Evolutionary conservation across 1,140 invertebrate genomes (phyloP).

Genomic region (Phocides pigmalion): DNA sequence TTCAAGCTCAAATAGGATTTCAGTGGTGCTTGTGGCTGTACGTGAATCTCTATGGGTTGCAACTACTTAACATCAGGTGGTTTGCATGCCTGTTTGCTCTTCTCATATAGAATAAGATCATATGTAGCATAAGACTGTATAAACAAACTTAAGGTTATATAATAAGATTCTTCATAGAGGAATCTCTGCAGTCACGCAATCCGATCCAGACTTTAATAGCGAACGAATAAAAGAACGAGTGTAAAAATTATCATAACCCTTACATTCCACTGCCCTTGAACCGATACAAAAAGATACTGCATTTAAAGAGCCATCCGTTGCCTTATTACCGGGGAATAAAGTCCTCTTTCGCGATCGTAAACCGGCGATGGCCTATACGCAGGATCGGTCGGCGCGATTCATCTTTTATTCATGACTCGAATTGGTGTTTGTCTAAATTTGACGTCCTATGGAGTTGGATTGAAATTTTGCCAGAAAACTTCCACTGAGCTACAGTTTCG

Average conservation of each 20-base stretch:
- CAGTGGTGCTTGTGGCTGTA: no score
- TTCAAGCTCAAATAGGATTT: no score
- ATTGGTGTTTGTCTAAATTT: constrained; percentile 40
- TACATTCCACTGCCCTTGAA: constrained; percentile 26
- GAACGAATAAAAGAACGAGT: constrained; percentile 27
- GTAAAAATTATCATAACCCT: constrained; percentile 33
- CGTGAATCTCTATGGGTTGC: no score
- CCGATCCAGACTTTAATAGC: constrained; percentile 20
- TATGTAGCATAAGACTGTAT: no score
- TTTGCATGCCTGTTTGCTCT: no score
- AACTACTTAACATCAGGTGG: no score
- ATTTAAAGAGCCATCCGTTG: constrained; percentile 9
- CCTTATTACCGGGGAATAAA: constrained; percentile 22
- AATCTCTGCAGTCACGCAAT: not conserved
- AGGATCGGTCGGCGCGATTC: constrained; percentile 29
- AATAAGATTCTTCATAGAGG: no score
- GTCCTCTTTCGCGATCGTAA: constrained; percentile 18
- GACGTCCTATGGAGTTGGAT: constrained; percentile 29
- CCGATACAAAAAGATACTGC: constrained; percentile 25
- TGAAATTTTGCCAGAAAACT: constrained; percentile 38
- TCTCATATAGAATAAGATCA: no score
- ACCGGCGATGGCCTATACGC: constrained; percentile 22
- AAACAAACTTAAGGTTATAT: no score
- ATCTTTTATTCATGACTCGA: constrained; percentile 40
- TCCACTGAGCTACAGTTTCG: constrained; percentile 25